Percentiles rank a stretch among this genome's conserved stretches.
phyloP scores from a whole-genome alignment of 2,113 vertebrate species.

The Conger conger region DNA sequence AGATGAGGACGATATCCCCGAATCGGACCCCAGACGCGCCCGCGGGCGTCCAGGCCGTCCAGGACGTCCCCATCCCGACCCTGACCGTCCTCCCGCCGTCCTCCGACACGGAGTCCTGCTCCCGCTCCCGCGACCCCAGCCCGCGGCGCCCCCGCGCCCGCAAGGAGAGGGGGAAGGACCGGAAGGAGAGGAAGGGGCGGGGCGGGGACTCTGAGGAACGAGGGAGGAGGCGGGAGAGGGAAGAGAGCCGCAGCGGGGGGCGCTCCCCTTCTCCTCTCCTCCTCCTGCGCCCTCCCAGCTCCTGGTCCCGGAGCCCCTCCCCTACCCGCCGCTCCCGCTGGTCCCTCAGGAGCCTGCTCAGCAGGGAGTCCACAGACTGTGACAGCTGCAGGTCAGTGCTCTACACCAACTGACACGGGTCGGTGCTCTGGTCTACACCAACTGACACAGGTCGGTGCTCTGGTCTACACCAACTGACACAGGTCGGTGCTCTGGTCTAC shows the following conservation, averaged over 20 bases:
- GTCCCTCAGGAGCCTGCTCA: constrained; percentile 70
- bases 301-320: constrained; percentile 68
- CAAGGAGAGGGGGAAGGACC: constrained; percentile 1
- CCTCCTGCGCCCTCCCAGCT: constrained; percentile 54
- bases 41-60: constrained; percentile 50
- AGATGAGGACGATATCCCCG: constrained; percentile 53
- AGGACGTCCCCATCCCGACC: constrained; percentile 56
- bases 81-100: constrained; percentile 68
- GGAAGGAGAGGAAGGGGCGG: background rate
- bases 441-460: background rate
- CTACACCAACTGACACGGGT: background rate
- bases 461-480: background rate
- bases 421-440: no score
- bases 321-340: constrained; percentile 66
- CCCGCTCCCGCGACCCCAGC: constrained; percentile 65
- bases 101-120: constrained; percentile 71
- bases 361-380: constrained; percentile 64
- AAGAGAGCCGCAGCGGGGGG: constrained; percentile 23
- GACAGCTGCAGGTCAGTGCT: constrained; percentile 73
- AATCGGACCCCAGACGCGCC: constrained; percentile 33
- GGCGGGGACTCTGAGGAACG: constrained; percentile 33
- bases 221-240: constrained; percentile 38
- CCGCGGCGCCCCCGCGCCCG: constrained; percentile 35
- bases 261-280: constrained; percentile 35
- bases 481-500: background rate